These are phyloP conservation scores for Ommatoiulus sabulosus DNA, from an alignment of 2,888 invertebrate species.

Conservation along the genomic window DNA sequence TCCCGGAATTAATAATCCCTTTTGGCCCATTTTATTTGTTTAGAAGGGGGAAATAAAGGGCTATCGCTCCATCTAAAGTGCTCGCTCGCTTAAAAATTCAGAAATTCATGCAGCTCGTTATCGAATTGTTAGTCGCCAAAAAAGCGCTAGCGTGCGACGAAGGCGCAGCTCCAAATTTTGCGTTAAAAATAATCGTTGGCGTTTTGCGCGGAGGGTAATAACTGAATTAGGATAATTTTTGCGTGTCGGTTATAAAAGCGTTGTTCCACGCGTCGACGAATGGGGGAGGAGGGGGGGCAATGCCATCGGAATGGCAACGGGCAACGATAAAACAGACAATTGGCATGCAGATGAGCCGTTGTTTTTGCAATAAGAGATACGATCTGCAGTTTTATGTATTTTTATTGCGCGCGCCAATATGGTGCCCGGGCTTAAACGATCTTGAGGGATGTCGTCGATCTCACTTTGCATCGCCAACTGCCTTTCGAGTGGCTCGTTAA, in stretches of 20 bases:
- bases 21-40: slow-evolving; percentile 36
- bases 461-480: neutral
- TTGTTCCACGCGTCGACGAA: neutral
- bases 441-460: neutral
- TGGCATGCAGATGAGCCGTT: slow-evolving; percentile 36
- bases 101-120: neutral
- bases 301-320: neutral
- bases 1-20: slow-evolving; percentile 22
- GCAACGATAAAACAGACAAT: slow-evolving; percentile 25
- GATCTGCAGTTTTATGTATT: slow-evolving; percentile 18
- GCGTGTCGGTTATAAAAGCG: neutral
- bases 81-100: slow-evolving; percentile 2
- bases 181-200: neutral
- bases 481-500: slow-evolving; percentile 1
- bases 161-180: slow-evolving; percentile 5
- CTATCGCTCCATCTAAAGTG: neutral
- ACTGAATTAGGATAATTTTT: slow-evolving; percentile 35
- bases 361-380: slow-evolving; percentile 33
- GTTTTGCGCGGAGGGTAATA: slow-evolving; percentile 29
- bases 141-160: neutral
- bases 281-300: neutral
- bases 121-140: slow-evolving; percentile 5
- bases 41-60: neutral
- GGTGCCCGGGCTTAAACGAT: slow-evolving; percentile 18
- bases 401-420: slow-evolving; percentile 16